Base-by-base conservation (phyloP, 2,888 invertebrate genomes). In the Serripes groenlandicus region DNA sequence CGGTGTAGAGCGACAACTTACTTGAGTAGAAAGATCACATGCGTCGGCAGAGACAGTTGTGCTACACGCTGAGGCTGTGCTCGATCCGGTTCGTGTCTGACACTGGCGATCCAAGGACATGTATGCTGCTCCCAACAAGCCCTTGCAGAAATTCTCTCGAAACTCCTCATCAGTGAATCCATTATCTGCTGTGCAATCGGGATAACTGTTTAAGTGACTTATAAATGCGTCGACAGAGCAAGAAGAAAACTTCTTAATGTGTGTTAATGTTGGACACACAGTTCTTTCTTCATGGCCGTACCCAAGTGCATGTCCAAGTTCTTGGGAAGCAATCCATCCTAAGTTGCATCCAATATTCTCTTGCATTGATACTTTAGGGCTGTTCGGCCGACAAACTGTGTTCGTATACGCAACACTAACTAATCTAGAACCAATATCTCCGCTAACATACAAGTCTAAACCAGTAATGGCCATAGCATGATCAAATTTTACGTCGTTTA, bases 121-220 rank as follows among this genome's bases (percentile, higher is more conserved):
- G 9, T 60, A 23, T 28, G 37, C 7, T 30, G 30, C 34, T 42
- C 72, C 72, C 5, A 73, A 26, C 1, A 60, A 60, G n/a, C 72
- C 72, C 1, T 18, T n/a, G 35, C 72, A 73, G 34, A 73, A 73
- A 7, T 35, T 28, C 3, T 34, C 28, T 35, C 42, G n/a, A 28
- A 73, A 73, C 60, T 73, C 60, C 15, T n/a, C 60, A 35, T 73
- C 72, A 15, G 72, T 73, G 34, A 73, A 73, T 1, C 72, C 72
- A 26, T 56, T 56, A n/a, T 60, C 30, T 18, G 58, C 60, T n/a
- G 72, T 73, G 26, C 74, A 74, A n/a, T 74, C 74, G 5, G 74
- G 42, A 26, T 64, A 35, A 1, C 11, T 11, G 71, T 58, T 58
- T 1, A 71, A 34, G 28, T 71, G 71, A 9, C 58, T 26, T 11